These are phyloP conservation scores for Heliocidaris tuberculata DNA, from an alignment of 35 echinoderm and acorn worm species.

Conservation along the genomic window DNA sequence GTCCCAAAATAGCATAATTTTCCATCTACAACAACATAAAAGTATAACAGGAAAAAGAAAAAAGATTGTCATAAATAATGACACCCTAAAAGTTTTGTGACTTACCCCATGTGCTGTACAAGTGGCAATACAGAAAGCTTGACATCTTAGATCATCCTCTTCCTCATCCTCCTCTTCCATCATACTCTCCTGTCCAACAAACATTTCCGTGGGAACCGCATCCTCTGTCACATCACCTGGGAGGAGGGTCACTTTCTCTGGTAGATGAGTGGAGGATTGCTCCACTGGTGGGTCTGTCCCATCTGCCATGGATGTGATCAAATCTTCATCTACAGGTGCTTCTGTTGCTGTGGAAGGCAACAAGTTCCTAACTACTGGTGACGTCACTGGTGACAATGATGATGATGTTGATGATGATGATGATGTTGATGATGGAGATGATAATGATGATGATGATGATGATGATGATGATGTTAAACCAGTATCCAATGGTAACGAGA, in stretches of 20 bases:
- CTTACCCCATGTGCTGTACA: slow-evolving; percentile 6
- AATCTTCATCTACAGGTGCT: not conserved
- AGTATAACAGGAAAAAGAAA: not conserved
- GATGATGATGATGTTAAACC: not conserved
- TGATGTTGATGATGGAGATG: not conserved
- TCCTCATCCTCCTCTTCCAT: not conserved
- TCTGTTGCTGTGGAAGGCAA: not conserved
- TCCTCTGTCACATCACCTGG: not conserved
- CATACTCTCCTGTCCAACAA: not conserved
- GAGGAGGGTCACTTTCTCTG: not conserved
- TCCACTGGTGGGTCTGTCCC: not conserved
- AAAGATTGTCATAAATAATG: not conserved
- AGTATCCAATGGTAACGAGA: not conserved
- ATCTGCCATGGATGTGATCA: not conserved
- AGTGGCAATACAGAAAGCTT: not conserved
- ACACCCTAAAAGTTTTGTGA: not conserved
- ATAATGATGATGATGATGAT: not conserved
- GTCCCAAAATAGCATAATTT: not conserved
- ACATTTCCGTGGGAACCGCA: not conserved
- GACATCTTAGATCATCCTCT: not conserved
- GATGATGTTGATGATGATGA: not conserved
- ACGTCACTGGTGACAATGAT: not conserved
- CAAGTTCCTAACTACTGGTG: not conserved
- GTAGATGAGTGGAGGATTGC: not conserved
- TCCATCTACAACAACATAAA: not conserved